Percentiles rank a stretch among this genome's conserved stretches.
These are phyloP conservation scores for Solea solea DNA, from an alignment of 2,113 vertebrate genomes.

Conservation along the genomic window DNA sequence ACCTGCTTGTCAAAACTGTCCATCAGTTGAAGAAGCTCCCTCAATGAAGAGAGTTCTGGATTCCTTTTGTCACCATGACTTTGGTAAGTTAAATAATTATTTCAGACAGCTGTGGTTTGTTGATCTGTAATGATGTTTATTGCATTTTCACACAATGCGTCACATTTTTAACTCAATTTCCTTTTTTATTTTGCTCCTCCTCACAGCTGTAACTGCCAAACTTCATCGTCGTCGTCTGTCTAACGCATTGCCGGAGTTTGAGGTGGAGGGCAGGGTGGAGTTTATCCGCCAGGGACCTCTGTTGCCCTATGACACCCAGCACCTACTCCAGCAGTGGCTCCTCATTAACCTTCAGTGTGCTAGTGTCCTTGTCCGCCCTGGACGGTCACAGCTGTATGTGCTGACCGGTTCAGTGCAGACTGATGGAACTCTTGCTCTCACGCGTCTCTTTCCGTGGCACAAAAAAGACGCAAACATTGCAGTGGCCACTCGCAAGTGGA, in stretches of 20 bases:
- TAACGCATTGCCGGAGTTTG: conserved; percentile 78
- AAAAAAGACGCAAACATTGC: conserved; percentile 84
- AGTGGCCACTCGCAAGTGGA: conserved; percentile 86
- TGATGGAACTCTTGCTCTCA: conserved; percentile 77
- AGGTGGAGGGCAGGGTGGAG: conserved; percentile 86
- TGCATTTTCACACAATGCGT: not conserved
- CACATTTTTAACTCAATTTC: not conserved
- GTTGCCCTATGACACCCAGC: conserved; percentile 85
- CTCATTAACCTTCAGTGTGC: conserved; percentile 87
- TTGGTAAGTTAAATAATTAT: conserved; percentile 80
- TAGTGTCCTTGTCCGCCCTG: conserved; percentile 73
- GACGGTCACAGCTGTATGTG: conserved; percentile 83
- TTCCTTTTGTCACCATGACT: conserved; percentile 85
- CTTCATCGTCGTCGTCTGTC: conserved; percentile 78
- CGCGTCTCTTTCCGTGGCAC: conserved; percentile 86
- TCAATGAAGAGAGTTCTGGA: conserved; percentile 81
- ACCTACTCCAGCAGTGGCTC: conserved; percentile 88
- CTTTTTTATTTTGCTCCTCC: not conserved
- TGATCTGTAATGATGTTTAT: not conserved
- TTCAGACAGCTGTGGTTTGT: not conserved
- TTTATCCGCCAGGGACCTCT: conserved; percentile 84
- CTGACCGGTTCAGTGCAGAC: conserved; percentile 81
- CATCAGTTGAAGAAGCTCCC: conserved; percentile 81
- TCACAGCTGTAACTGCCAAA: conserved; percentile 87
- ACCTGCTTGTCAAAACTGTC: conserved; percentile 88